Percentiles rank a stretch among this genome's conserved stretches.
phyloP scores from a whole-genome alignment of 2,888 invertebrate genomes.

The Axea sp. region DNA sequence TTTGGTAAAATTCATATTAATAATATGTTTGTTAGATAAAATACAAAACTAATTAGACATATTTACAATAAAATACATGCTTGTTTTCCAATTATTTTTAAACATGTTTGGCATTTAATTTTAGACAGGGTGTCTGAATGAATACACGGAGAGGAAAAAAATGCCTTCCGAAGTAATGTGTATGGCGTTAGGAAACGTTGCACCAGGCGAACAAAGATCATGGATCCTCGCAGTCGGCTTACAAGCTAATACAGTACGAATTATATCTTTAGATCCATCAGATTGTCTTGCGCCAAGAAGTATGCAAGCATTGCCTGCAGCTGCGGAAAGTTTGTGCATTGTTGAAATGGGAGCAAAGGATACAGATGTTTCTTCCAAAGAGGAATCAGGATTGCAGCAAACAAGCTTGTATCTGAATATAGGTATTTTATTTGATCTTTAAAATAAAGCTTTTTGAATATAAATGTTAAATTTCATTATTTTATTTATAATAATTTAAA shows the following conservation, averaged over 20 bases:
- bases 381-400: constrained; percentile 82
- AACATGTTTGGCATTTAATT: too few species aligned
- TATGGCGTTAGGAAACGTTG: constrained; percentile 98
- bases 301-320: constrained; percentile 97
- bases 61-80: too few species aligned
- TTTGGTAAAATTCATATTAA: too few species aligned
- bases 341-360: constrained; percentile 93
- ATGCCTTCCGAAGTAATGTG: constrained; percentile 98
- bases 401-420: constrained; percentile 95
- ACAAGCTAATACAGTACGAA: constrained; percentile 97
- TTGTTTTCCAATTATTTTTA: too few species aligned
- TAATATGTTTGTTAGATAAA: too few species aligned
- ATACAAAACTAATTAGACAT: too few species aligned
- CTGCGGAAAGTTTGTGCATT: constrained; percentile 97
- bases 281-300: constrained; percentile 97
- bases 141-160: constrained; percentile 98
- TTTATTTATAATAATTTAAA: too few species aligned
- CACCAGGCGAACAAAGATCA: constrained; percentile 95
- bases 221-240: constrained; percentile 98
- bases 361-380: constrained; percentile 79
- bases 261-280: constrained; percentile 97
- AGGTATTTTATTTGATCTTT: constrained; percentile 77
- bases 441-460: not conserved
- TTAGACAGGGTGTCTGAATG: constrained; percentile 98
- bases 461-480: too few species aligned